Evolutionary conservation across 2,113 vertebrate genomes (phyloP).

Genomic region (Hemiscyllium ocellatum): DNA sequence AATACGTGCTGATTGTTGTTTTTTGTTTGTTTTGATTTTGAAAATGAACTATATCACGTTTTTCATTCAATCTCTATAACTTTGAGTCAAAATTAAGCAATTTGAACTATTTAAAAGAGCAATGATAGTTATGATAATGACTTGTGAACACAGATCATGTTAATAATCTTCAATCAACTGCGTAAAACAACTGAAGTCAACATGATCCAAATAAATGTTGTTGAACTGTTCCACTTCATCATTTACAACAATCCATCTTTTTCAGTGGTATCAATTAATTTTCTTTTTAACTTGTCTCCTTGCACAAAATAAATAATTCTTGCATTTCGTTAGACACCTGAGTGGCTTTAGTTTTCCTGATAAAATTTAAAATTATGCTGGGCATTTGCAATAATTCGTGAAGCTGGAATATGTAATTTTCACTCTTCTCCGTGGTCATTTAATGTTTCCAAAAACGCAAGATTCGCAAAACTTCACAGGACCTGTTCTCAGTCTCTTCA

Average conservation of each 20-base stretch:
- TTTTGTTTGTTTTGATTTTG: neutral
- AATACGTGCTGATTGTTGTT: too few species aligned
- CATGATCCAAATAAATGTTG: neutral
- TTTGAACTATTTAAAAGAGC: neutral
- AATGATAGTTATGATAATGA: neutral
- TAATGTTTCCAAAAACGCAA: neutral
- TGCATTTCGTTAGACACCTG: neutral
- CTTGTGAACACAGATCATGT: neutral
- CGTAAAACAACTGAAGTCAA: neutral
- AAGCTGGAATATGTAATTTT: neutral
- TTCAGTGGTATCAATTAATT: neutral
- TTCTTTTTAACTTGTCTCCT: neutral
- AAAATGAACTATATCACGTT: neutral
- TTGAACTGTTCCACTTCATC: neutral
- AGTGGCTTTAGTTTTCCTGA: neutral
- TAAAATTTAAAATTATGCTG: neutral
- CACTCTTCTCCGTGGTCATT: fast-evolving
- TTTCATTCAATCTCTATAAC: neutral
- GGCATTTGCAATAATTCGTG: neutral
- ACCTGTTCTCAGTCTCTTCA: neutral
- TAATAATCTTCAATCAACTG: neutral
- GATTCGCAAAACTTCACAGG: neutral
- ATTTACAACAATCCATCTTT: neutral
- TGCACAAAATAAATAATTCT: neutral
- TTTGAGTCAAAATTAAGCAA: too few species aligned